Percentiles rank a stretch among this genome's conserved stretches.
phyloP scores from a whole-genome alignment of 1,140 invertebrate genomes.

The Dreissena polymorpha region DNA sequence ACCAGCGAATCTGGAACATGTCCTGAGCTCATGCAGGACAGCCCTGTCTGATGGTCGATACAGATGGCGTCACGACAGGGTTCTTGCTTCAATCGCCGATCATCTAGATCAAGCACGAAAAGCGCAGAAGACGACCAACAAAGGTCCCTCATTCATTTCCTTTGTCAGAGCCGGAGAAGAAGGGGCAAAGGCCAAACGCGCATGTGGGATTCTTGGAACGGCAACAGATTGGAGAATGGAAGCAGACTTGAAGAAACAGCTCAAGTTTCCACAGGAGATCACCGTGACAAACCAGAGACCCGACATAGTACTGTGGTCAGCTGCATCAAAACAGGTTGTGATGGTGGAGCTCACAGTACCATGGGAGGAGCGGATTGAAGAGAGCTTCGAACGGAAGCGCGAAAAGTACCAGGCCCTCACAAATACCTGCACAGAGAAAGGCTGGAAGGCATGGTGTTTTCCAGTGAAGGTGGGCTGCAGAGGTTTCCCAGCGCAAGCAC shows the following conservation, averaged over 20 bases:
- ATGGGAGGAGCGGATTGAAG: constrained; percentile 36
- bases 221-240: constrained; percentile 36
- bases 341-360: constrained; percentile 49
- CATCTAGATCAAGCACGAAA: constrained; percentile 16
- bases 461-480: constrained; percentile 51
- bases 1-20: constrained; percentile 25
- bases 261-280: constrained; percentile 38
- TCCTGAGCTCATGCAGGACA: constrained; percentile 18
- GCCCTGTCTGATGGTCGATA: constrained; percentile 14
- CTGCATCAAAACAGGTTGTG: constrained; percentile 27
- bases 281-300: constrained; percentile 38
- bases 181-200: background rate
- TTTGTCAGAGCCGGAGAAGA: constrained; percentile 19
- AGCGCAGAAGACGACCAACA: background rate
- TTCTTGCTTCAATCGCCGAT: constrained; percentile 3
- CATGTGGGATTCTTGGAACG: background rate
- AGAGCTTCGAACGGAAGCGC: constrained; percentile 38
- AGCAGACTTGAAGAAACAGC: constrained; percentile 24
- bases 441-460: constrained; percentile 51
- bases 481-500: constrained; percentile 29
- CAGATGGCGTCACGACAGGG: constrained; percentile 28
- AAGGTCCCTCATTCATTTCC: constrained; percentile 11
- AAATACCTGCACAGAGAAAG: constrained; percentile 35
- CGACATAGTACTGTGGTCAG: constrained; percentile 47
- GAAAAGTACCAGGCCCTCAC: constrained; percentile 7